Evolutionary conservation across 2,113 vertebrate species (phyloP).

Genomic region (Lophius piscatorius): DNA sequence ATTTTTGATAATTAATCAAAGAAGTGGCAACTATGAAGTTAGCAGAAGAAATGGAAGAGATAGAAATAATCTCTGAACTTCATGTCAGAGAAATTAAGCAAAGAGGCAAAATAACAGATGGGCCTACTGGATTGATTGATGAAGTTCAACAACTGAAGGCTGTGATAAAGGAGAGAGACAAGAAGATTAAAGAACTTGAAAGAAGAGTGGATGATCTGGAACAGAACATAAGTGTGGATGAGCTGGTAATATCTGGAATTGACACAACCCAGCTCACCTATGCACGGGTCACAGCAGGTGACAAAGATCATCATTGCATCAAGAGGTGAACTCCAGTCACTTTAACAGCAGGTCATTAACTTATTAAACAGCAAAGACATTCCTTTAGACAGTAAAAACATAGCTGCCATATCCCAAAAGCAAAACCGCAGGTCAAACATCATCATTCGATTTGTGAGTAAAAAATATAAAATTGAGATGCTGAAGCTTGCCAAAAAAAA

Average conservation of each 20-base stretch:
- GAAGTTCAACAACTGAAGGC: not conserved
- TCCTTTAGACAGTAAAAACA: not conserved
- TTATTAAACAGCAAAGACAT: not conserved
- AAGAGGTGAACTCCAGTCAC: not conserved
- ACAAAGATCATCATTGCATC: not conserved
- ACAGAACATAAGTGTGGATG: not conserved
- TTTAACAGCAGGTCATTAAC: not conserved
- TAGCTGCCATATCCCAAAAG: not conserved
- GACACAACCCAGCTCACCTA: no score
- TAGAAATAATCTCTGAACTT: not conserved
- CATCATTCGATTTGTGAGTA: not conserved
- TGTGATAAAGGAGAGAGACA: not conserved
- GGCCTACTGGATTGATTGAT: not conserved
- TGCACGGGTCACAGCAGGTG: not conserved
- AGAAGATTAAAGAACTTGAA: no score
- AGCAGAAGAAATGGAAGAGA: not conserved
- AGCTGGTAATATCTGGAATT: no score
- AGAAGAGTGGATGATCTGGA: not conserved
- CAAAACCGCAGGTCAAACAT: not conserved
- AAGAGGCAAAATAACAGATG: not conserved
- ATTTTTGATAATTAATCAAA: not conserved
- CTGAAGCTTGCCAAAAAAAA: not conserved
- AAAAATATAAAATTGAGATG: no score
- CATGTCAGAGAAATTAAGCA: not conserved
- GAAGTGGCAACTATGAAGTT: not conserved